A percentile compares a stretch with the other conserved stretches of the same genome.
Evolutionary conservation across 2,113 vertebrate species (phyloP).

Genomic region (Peucedramus taeniatus): DNA sequence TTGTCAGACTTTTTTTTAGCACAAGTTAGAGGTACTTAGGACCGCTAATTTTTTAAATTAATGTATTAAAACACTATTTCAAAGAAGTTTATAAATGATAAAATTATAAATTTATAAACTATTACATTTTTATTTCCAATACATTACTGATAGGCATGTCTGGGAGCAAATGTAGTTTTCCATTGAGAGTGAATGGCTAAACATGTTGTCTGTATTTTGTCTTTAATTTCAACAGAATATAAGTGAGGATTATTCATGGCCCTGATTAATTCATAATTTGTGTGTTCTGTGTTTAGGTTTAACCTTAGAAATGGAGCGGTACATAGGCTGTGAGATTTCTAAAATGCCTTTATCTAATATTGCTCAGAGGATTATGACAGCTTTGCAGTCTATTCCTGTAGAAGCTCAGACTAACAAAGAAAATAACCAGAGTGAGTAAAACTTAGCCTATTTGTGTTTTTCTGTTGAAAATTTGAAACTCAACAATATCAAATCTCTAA

Average conservation of each 20-base stretch:
- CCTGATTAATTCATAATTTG: not conserved
- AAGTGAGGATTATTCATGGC: not conserved
- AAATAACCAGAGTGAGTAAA: conserved; percentile 68
- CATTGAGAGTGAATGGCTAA: not conserved
- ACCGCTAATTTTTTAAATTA: not conserved
- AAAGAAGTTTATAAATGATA: not conserved
- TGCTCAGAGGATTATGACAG: conserved; percentile 84
- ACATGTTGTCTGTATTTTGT: not conserved
- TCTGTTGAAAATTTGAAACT: not conserved
- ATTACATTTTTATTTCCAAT: not conserved
- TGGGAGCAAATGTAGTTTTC: not conserved
- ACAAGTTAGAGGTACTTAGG: not conserved
- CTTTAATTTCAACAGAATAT: not conserved
- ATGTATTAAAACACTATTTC: not conserved
- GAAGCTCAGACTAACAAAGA: conserved; percentile 42
- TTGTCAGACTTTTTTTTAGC: not conserved
- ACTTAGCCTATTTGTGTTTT: not conserved
- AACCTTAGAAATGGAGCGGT: conserved; percentile 73
- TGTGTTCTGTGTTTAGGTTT: conserved; percentile 64
- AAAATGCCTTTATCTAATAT: conserved; percentile 76
- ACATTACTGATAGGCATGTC: not conserved
- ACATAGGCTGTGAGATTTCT: conserved; percentile 68
- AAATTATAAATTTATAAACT: not conserved
- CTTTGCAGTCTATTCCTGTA: conserved; percentile 66
- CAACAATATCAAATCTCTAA: not conserved